Base-by-base conservation (phyloP, 1,140 invertebrate species). In the Heliconius nattereri region DNA sequence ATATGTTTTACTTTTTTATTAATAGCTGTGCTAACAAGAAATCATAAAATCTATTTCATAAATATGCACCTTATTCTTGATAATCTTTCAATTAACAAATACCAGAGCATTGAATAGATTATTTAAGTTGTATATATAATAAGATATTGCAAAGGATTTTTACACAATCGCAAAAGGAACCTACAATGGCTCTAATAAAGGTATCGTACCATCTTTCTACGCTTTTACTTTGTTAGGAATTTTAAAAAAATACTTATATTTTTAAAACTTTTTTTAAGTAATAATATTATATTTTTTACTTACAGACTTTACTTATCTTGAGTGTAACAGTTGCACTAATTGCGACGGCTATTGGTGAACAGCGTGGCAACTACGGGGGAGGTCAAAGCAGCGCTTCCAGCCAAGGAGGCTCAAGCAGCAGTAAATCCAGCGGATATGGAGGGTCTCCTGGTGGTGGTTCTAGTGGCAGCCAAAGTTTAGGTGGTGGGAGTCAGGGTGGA, bases 51-150 rank as follows among this genome's bases (percentile, higher is more conserved):
- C 1, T 16, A 29, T 66, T 66, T 66, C 5, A 66, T 66, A 29
- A 66, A 66, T 29, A 66, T 66, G 60, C 8, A 66, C 60, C 60
- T 2, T 54, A 60, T 73, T 78, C 49, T 78, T 78, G 70, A 73
- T 52, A 72, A 37, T 71, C 29, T 40, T 72, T 52, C 66, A 72
- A 77, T 52, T 32, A 52, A 78, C 60, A 32, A 71, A 71, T 73
- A 60, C 35, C 52, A 70, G 60, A 37, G n/a, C 16, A 75, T 52
- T 26, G 78, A 79, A 79, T 79, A 79, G 37, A 79, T 79, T 79
- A 79, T n/a, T 8, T 6, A 29, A 52, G 32, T 32, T 49, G 26
- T 79, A 79, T 79, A 79, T 79, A 79, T 54, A 73, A 79, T 54
- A 73, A 49, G 73, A 52, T 70, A 29, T 40, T 32, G 9, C 60